These are phyloP conservation scores for Eristalinus aeneus DNA, from an alignment of 2,888 invertebrate species.

Conservation along the genomic window DNA sequence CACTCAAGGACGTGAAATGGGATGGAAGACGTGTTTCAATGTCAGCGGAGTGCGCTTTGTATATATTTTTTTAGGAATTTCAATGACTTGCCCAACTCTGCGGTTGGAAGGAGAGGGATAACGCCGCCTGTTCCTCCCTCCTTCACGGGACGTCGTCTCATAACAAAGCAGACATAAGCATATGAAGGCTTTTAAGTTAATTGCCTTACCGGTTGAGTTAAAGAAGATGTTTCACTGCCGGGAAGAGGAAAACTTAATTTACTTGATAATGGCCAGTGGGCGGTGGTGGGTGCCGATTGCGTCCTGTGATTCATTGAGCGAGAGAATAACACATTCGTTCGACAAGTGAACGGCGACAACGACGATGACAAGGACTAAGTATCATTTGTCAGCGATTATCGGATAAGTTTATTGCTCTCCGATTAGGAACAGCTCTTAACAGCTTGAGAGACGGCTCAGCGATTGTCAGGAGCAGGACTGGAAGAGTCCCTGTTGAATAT, in stretches of 20 bases:
- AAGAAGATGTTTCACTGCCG: not conserved
- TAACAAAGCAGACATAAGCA: not conserved
- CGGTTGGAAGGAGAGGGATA: not conserved
- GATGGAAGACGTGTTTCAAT: conserved; percentile 31
- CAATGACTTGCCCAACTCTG: not conserved
- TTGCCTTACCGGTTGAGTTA: conserved; percentile 13
- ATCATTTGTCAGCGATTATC: not conserved
- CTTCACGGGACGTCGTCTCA: too few species aligned
- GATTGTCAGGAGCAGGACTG: not conserved
- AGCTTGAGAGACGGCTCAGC: not conserved
- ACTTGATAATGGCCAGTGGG: not conserved
- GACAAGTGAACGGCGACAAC: too few species aligned
- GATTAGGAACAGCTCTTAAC: not conserved
- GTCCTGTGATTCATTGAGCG: not conserved
- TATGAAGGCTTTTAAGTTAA: conserved; percentile 22
- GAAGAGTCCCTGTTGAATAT: not conserved
- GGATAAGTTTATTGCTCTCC: not conserved
- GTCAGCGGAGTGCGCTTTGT: not conserved
- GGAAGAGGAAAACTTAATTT: not conserved
- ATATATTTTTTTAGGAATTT: not conserved
- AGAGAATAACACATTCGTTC: not conserved
- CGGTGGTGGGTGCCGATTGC: not conserved
- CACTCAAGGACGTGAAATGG: conserved; percentile 25
- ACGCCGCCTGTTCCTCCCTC: too few species aligned
- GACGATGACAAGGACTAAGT: not conserved